These are phyloP conservation scores for Sphecodes monilicornis DNA, from an alignment of 2,888 invertebrate genomes.

Conservation along the genomic window DNA sequence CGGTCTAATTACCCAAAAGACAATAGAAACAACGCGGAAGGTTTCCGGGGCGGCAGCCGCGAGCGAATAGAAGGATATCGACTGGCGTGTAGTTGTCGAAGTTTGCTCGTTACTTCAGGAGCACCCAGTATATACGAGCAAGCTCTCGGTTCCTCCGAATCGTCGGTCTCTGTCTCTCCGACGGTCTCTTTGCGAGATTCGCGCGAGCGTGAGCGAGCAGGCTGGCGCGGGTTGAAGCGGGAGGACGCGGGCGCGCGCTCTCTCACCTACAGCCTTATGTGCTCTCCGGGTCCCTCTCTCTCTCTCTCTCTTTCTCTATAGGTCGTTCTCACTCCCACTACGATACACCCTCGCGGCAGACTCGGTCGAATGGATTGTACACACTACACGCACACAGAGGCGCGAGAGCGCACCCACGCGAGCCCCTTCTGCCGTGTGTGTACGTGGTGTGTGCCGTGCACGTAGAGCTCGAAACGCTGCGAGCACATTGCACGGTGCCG, in stretches of 20 bases:
- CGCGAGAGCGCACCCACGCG: constrained; percentile 49
- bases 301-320: neutral
- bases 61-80: constrained; percentile 5
- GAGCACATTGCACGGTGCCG: constrained; percentile 31
- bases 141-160: constrained; percentile 35
- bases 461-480: constrained; percentile 41
- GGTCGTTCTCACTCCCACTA: constrained; percentile 39
- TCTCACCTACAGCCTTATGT: constrained; percentile 17
- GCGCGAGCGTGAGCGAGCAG: constrained; percentile 17
- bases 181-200: constrained; percentile 28
- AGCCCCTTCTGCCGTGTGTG: constrained; percentile 33
- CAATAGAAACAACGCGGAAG: neutral
- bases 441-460: constrained; percentile 21
- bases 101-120: neutral
- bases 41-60: neutral
- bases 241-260: constrained; percentile 1
- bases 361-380: constrained; percentile 68
- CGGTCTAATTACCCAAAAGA: constrained; percentile 3
- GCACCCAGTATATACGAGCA: constrained; percentile 12
- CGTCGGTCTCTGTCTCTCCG: constrained; percentile 27
- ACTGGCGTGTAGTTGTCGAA: neutral
- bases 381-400: constrained; percentile 50
- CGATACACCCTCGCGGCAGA: constrained; percentile 63
- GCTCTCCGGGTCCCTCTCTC: neutral
- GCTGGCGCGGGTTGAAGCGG: constrained; percentile 3